Evolutionary conservation across 2,888 invertebrate species (phyloP).

Genomic region (Melieria picta): DNA sequence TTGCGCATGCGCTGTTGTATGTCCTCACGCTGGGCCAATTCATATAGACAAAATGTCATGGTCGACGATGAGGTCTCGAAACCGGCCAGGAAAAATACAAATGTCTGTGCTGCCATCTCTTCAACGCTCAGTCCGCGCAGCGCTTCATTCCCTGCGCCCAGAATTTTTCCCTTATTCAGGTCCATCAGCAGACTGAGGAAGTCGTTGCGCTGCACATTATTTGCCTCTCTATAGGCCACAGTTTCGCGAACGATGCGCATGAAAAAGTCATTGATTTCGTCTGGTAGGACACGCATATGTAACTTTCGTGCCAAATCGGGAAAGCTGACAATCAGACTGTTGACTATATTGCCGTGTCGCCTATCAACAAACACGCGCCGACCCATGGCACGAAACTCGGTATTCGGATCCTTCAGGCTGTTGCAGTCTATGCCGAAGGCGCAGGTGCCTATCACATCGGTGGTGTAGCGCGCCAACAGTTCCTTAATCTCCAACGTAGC

Average conservation of each 20-base stretch:
- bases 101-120: constrained; percentile 68
- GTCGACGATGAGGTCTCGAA: constrained; percentile 69
- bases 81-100: constrained; percentile 69
- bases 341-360: constrained; percentile 34
- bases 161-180: constrained; percentile 50
- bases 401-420: constrained; percentile 57
- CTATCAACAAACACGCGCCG: constrained; percentile 38
- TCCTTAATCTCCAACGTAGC: constrained; percentile 64
- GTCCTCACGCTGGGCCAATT: constrained; percentile 66
- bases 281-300: constrained; percentile 33
- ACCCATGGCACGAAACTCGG: constrained; percentile 58
- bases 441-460: constrained; percentile 60
- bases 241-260: constrained; percentile 63
- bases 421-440: constrained; percentile 66
- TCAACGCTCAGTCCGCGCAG: constrained; percentile 55
- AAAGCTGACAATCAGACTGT: constrained; percentile 30
- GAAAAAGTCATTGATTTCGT: constrained; percentile 44
- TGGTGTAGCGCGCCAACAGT: constrained; percentile 60
- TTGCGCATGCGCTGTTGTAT: constrained; percentile 65
- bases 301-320: constrained; percentile 37
- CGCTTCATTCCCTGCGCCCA: constrained; percentile 20
- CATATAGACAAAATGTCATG: no score
- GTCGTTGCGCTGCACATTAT: constrained; percentile 61
- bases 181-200: constrained; percentile 66
- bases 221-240: constrained; percentile 56